A percentile compares a stretch with the other conserved stretches of the same genome.
Evolutionary conservation across 2,888 invertebrate species (phyloP).

Genomic region (Leptogaster cylindrica): DNA sequence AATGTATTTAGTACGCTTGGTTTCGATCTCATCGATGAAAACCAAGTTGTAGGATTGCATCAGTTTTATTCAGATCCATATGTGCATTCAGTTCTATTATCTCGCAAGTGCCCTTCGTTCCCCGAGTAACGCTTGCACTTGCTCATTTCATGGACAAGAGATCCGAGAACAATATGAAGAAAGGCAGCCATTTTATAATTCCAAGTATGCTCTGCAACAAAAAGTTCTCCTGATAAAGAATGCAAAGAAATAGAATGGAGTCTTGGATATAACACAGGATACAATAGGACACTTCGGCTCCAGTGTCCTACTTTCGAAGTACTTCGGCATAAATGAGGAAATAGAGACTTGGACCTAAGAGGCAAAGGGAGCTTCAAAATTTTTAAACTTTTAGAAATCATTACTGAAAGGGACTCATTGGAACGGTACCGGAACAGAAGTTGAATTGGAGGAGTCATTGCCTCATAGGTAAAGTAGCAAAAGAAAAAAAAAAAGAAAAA

Average conservation of each 20-base stretch:
- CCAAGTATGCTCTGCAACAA: not conserved
- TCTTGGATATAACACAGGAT: not conserved
- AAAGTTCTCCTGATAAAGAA: not conserved
- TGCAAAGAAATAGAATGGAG: not conserved
- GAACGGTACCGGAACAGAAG: slow-evolving; percentile 8
- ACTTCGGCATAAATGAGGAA: too few species aligned
- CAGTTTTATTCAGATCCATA: too few species aligned
- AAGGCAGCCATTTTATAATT: too few species aligned
- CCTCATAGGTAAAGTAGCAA: slow-evolving; percentile 12
- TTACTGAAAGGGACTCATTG: slow-evolving; percentile 14
- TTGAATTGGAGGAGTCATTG: slow-evolving; percentile 21
- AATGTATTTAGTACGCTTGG: too few species aligned
- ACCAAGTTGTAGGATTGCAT: too few species aligned
- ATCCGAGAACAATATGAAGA: too few species aligned
- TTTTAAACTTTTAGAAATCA: slow-evolving; percentile 21
- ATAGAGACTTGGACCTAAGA: not conserved
- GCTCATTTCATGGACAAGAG: too few species aligned
- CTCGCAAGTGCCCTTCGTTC: too few species aligned
- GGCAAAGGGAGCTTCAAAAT: slow-evolving; percentile 14
- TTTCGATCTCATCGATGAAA: too few species aligned
- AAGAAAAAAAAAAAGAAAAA: slow-evolving; percentile 4
- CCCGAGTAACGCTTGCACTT: too few species aligned
- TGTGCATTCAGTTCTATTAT: too few species aligned
- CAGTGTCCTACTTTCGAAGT: too few species aligned
- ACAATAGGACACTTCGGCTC: not conserved